Evolutionary conservation across 2,888 invertebrate species (phyloP), one percentile per base, ranked within the genome.

Genomic region (Orthosia cruda): DNA sequence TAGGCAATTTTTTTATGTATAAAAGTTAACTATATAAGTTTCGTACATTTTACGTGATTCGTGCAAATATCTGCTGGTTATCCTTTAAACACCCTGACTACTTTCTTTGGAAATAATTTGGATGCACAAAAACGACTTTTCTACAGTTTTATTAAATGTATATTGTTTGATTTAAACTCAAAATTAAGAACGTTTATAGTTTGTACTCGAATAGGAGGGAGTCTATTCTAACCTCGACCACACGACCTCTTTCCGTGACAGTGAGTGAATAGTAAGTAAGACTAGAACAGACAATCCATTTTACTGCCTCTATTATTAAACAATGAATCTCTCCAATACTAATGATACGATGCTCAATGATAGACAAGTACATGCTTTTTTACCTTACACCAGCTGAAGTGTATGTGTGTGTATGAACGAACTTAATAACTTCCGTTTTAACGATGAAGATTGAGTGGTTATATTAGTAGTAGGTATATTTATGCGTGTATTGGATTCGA

Each of bases 351-450:
- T 52, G 74, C n/a, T 47, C 52, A 63, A 58, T 74, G 40, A 57
- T 49, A 74, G 74, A 81, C 75, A 63, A 81, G 47, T 77, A 61
- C 62, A 78, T 83, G 71, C 50, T 61, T 62, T 61, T 65, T 70
- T 57, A 63, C 61, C 45, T 57, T 50, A 62, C 54, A 80, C 67
- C 61, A 70, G 26, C 15, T 23, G 45, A 26, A 23, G 32, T 62
- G 65, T 54, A 20, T 52, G 18, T 57, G 68, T 75, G 54, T 69
- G 54, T 52, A 49, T 77, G 50, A 73, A 66, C 49, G 20, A 63
- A 67, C n/a, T 45, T 77, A 74, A 69, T 65, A 59, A 75, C 62
- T 73, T 79, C 71, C 74, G 70, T 85, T 85, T 57, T 70, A 64
- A 61, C 61, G 32, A 70, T 69, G 50, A 74, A 70, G 59, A 71